A percentile compares a stretch with the other conserved stretches of the same genome.
Evolutionary conservation across 2,797 vertebrate species (phyloP).

Genomic region (Argya squamiceps): DNA sequence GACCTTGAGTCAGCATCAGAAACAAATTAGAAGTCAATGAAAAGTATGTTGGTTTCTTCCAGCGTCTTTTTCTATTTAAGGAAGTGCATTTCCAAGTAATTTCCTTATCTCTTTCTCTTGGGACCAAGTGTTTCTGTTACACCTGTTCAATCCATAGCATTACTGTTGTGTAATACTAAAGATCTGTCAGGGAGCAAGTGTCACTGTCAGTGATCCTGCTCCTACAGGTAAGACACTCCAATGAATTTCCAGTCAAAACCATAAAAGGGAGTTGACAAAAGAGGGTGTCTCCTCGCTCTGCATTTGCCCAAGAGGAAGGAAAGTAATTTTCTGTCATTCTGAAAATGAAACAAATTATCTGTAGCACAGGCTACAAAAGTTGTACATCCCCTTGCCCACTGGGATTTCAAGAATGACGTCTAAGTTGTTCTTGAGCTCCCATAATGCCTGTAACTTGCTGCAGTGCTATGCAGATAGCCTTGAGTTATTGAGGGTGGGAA

Average conservation of each 20-base stretch:
- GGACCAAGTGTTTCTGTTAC: background rate
- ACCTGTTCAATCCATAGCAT: background rate
- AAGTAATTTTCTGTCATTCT: background rate
- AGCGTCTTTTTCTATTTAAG: background rate
- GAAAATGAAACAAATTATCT: background rate
- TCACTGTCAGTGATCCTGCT: background rate
- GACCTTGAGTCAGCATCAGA: background rate
- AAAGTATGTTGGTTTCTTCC: background rate
- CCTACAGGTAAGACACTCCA: background rate
- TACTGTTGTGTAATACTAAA: background rate
- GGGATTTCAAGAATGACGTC: background rate
- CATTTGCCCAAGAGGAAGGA: background rate
- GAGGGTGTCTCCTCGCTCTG: background rate
- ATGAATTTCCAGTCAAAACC: background rate
- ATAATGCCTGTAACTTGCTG: background rate
- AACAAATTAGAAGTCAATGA: background rate
- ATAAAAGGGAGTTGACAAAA: background rate
- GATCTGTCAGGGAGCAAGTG: background rate
- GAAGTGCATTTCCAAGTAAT: accelerated
- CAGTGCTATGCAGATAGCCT: background rate
- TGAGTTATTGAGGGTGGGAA: background rate
- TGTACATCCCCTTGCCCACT: background rate
- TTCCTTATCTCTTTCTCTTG: background rate
- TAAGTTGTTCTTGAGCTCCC: background rate
- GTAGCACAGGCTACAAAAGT: background rate